These are phyloP conservation scores for Pocillopora damicornis DNA, from an alignment of 64 coral and sea anemone genomes.

Conservation along the genomic window DNA sequence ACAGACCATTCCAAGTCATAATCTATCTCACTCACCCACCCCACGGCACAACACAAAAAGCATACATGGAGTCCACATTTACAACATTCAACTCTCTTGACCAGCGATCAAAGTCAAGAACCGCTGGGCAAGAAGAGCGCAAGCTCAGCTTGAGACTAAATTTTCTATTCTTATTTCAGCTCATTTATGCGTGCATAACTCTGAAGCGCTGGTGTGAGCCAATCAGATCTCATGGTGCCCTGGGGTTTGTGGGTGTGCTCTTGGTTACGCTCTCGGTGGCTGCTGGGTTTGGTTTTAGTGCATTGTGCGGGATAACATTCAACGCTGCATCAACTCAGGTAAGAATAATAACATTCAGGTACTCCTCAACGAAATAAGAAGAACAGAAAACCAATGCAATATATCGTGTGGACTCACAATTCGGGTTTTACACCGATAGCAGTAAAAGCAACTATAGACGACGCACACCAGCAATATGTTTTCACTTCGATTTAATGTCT, in stretches of 20 bases:
- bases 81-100: too few relatives aligned
- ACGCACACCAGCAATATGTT: too few relatives aligned
- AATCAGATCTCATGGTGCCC: constrained; percentile 86
- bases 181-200: constrained; percentile 81
- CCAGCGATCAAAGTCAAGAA: too few relatives aligned
- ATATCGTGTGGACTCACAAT: too few relatives aligned
- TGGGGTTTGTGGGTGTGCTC: constrained; percentile 88
- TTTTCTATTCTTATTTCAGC: constrained; percentile 23
- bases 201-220: constrained; percentile 85
- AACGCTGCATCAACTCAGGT: constrained; percentile 96
- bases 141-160: not conserved
- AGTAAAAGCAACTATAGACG: not conserved
- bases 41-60: too few relatives aligned
- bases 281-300: constrained; percentile 81
- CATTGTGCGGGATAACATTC: constrained; percentile 67
- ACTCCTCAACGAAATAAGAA: not conserved
- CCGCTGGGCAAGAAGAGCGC: too few relatives aligned
- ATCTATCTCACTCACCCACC: too few relatives aligned
- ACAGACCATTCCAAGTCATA: too few relatives aligned
- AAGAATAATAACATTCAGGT: not conserved
- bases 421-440: not conserved
- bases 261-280: constrained; percentile 84
- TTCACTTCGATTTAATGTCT: too few relatives aligned
- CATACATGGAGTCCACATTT: too few relatives aligned
- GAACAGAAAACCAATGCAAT: too few relatives aligned